Evolutionary conservation across 2,113 vertebrate genomes (phyloP).

Genomic region (Hypomesus transpacificus): DNA sequence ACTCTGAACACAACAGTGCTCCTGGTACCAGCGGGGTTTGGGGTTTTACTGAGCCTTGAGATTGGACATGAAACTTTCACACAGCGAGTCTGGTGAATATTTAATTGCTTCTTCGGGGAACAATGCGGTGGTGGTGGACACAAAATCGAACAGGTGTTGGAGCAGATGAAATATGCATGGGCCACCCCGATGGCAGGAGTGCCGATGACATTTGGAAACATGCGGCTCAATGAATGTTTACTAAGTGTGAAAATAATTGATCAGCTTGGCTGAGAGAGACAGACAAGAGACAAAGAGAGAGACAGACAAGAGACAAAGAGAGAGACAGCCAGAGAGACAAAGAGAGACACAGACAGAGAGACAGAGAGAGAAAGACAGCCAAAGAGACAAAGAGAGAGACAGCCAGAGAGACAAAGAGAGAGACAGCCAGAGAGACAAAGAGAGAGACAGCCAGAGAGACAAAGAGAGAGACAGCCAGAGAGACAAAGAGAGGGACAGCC

Average conservation of each 20-base stretch:
- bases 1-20: not conserved
- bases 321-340: conserved; percentile 6
- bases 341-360: not conserved
- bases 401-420: not conserved
- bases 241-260: conserved; percentile 68
- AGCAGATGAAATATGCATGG: conserved; percentile 72
- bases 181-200: conserved; percentile 56
- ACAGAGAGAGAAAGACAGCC: conserved; percentile 6
- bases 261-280: conserved; percentile 37
- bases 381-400: conserved; percentile 37
- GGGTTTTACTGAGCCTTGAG: conserved; percentile 38
- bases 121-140: conserved; percentile 43
- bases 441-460: conserved; percentile 10
- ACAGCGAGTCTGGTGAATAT: conserved; percentile 58
- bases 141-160: conserved; percentile 71
- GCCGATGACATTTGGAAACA: conserved; percentile 70
- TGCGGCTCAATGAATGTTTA: conserved; percentile 72
- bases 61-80: conserved; percentile 70
- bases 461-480: conserved; percentile 22
- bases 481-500: not conserved
- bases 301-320: not conserved
- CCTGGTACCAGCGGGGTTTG: conserved; percentile 8
- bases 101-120: conserved; percentile 53
- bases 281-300: conserved; percentile 14
- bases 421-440: too few species aligned